Base-by-base conservation (phyloP, 2,797 vertebrate genomes). In the Chaenodraco wilsoni region DNA sequence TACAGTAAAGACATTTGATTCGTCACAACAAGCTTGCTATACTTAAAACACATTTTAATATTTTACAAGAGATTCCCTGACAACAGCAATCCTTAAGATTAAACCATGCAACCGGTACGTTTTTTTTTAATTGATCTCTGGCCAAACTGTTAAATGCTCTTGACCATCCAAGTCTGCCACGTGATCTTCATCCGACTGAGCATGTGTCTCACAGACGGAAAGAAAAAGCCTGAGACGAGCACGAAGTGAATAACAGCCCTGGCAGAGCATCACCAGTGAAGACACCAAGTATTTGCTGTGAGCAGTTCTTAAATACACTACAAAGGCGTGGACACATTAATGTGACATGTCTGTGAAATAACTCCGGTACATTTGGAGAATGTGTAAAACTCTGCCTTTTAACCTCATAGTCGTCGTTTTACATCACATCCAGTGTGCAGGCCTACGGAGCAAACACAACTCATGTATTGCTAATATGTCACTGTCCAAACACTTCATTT, bases 161-260 rank as follows among this genome's bases (percentile, higher is more conserved):
- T 65, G 61, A 55, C 3, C 17, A n/a, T 46, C 52, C 54, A 50
- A 12, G 21, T 79, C 33, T 14, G 23, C 71, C 48, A 65, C 19
- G 40, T 70, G 63, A 77, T 21, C 49, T 50, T 23, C 51, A 21
- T 66, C 55, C 40, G 59, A 14, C 44, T 41, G 49, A 50, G 41
- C 75, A 62, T 44, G 44, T 70, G 56, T 72, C 78, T 69, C 8
- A 33, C 66, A 72, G 43, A 49, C 43, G 52, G 27, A 51, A 62
- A 40, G 33, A 14, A 60, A 55, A 65, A 52, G 4, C 23, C 31
- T 5, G 31, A 61, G 49, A 52, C 14, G 8, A 44, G 31, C 14
- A 31, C 21, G 21, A 67, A 55, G 41, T 58, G 33, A 71, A 54
- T 9, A 9, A 3, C 33, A 41, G 43, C 48, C 31, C 19, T 48